Evolutionary conservation across 2,797 vertebrate genomes (phyloP).

Genomic region (Loris lydekkerianus): DNA sequence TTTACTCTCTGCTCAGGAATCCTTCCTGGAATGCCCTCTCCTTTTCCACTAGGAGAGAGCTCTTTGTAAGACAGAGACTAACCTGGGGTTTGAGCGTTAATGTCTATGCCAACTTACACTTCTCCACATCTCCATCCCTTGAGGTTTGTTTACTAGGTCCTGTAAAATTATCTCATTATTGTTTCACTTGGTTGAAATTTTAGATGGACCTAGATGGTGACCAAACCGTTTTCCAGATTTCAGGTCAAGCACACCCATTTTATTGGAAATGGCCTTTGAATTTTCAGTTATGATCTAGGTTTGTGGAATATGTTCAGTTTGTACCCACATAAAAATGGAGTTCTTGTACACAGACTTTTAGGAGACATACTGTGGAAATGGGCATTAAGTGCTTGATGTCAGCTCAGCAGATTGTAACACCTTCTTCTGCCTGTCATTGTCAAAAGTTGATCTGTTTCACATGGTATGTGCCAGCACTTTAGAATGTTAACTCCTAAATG

Average conservation of each 20-base stretch:
- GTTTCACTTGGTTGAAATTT: conserved; percentile 12
- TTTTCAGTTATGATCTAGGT: conserved; percentile 38
- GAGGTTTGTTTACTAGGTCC: conserved; percentile 8
- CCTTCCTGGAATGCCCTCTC: background rate
- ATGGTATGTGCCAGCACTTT: background rate
- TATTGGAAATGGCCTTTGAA: conserved; percentile 36
- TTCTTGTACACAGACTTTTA: conserved; percentile 42
- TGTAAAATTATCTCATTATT: conserved; percentile 44
- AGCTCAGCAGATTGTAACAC: background rate
- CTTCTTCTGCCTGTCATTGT: conserved; percentile 8
- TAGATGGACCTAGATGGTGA: background rate
- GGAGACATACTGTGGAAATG: conserved; percentile 26
- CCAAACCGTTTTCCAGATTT: conserved; percentile 54
- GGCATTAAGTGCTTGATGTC: conserved; percentile 27
- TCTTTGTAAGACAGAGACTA: background rate
- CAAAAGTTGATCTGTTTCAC: conserved; percentile 6
- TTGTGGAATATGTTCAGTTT: conserved; percentile 58
- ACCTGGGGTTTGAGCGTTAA: background rate
- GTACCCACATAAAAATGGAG: conserved; percentile 42
- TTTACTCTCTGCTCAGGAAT: background rate
- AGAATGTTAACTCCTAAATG: conserved; percentile 53
- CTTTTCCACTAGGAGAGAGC: background rate
- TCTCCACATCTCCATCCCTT: background rate
- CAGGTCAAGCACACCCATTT: conserved; percentile 59
- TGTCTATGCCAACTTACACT: background rate